A percentile compares a stretch with the other conserved stretches of the same genome.
Evolutionary conservation across 2,888 invertebrate species (phyloP).

Genomic region (Altica lythri): DNA sequence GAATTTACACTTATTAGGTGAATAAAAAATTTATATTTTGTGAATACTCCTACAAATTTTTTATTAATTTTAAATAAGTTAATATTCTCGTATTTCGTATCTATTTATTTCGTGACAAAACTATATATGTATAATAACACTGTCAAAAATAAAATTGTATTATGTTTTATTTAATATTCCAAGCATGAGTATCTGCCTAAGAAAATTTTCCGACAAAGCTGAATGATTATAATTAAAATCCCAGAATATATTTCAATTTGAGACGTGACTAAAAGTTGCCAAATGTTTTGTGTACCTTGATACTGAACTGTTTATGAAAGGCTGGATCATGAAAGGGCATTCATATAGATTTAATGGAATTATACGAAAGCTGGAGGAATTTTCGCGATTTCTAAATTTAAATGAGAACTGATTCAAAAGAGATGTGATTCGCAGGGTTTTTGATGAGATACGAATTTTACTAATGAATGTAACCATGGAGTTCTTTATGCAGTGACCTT

Average conservation of each 20-base stretch:
- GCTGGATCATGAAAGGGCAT: slow-evolving; percentile 27
- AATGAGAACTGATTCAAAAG: slow-evolving; percentile 20
- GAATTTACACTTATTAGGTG: too few relatives aligned
- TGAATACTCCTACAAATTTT: too few relatives aligned
- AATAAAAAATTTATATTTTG: too few relatives aligned
- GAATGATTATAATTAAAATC: slow-evolving; percentile 23
- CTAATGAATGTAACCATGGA: slow-evolving; percentile 8
- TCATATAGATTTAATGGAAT: slow-evolving; percentile 33
- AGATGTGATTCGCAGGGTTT: slow-evolving; percentile 1
- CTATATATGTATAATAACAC: too few relatives aligned
- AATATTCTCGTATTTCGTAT: too few relatives aligned
- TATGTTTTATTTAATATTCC: too few relatives aligned
- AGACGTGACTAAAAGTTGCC: slow-evolving; percentile 25
- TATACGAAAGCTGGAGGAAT: slow-evolving; percentile 19
- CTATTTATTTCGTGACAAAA: too few relatives aligned
- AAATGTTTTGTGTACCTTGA: slow-evolving; percentile 26
- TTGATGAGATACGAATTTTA: neutral
- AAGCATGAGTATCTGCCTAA: too few relatives aligned
- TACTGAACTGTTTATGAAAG: slow-evolving; percentile 27
- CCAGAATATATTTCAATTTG: slow-evolving; percentile 11
- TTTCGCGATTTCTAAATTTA: slow-evolving; percentile 22
- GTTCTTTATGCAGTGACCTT: slow-evolving; percentile 7
- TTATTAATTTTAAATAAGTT: too few relatives aligned
- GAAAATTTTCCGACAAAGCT: too few relatives aligned
- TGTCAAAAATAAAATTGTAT: too few relatives aligned